phyloP scores from a whole-genome alignment of 2,113 vertebrate species.

The Typhlomys cinereus region DNA sequence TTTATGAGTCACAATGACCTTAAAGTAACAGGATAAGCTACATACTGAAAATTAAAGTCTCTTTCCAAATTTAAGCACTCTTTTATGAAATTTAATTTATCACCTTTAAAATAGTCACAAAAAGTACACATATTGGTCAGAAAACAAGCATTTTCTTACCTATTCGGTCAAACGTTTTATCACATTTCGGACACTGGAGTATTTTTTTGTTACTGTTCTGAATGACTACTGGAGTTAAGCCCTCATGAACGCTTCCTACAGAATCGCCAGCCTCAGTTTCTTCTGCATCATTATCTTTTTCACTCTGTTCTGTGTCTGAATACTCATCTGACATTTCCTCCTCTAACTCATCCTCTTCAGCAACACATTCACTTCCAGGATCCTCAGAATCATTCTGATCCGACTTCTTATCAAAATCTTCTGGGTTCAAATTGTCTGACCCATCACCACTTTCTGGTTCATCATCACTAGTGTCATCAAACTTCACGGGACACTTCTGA shows the following conservation, averaged over 20 bases:
- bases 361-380: constrained; percentile 84
- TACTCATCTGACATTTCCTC: constrained; percentile 83
- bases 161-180: constrained; percentile 97
- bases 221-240: constrained; percentile 91
- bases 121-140: background rate
- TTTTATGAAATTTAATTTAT: background rate
- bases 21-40: background rate
- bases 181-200: constrained; percentile 96
- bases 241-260: constrained; percentile 88
- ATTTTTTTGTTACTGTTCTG: constrained; percentile 92
- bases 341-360: constrained; percentile 79
- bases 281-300: constrained; percentile 81
- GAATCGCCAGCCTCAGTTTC: constrained; percentile 81
- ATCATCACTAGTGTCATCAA: constrained; percentile 84
- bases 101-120: background rate
- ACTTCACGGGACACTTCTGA: constrained; percentile 90
- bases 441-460: constrained; percentile 80
- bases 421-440: constrained; percentile 81
- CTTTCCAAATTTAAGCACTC: background rate
- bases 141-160: constrained; percentile 85
- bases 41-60: background rate
- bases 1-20: background rate
- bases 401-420: constrained; percentile 78
- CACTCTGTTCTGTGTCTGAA: constrained; percentile 81
- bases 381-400: constrained; percentile 82